Evolutionary conservation across 2,113 vertebrate species (phyloP).

Genomic region (Melanerpes aurifrons): DNA sequence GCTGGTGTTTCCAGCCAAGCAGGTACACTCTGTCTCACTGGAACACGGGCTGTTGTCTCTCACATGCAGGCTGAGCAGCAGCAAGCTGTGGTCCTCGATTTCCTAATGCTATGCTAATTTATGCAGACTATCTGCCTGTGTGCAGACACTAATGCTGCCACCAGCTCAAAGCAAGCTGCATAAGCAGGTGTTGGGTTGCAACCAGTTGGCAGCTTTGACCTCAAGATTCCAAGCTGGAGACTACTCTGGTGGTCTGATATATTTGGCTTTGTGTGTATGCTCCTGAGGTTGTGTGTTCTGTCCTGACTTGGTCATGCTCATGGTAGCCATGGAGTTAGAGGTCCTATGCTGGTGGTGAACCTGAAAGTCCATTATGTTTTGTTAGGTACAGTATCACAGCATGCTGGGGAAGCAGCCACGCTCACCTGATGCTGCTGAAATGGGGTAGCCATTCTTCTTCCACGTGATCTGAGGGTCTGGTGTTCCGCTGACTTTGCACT

Average conservation of each 20-base stretch:
- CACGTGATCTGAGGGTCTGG: conserved; percentile 81
- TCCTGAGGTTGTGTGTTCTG: accelerated
- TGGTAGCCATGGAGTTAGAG: neutral
- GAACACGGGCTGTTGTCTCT: neutral
- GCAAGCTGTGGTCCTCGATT: accelerated
- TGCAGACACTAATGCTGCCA: neutral
- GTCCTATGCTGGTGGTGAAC: accelerated
- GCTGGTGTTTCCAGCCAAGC: neutral
- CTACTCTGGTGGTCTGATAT: accelerated
- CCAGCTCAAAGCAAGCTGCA: neutral
- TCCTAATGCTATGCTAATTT: neutral
- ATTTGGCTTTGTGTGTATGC: neutral
- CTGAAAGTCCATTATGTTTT: accelerated
- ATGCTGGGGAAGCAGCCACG: accelerated
- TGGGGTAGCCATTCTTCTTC: conserved; percentile 82
- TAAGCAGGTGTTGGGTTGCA: neutral
- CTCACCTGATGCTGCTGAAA: conserved; percentile 85
- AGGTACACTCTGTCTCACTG: too few species aligned
- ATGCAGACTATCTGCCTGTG: neutral
- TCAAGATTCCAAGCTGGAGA: neutral
- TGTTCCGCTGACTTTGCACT: conserved; percentile 80
- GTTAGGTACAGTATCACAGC: accelerated
- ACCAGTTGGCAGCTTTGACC: neutral
- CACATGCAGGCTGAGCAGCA: neutral
- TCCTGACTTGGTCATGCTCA: neutral